Base-by-base conservation (phyloP, 2,113 vertebrate species). In the Lagopus muta region DNA sequence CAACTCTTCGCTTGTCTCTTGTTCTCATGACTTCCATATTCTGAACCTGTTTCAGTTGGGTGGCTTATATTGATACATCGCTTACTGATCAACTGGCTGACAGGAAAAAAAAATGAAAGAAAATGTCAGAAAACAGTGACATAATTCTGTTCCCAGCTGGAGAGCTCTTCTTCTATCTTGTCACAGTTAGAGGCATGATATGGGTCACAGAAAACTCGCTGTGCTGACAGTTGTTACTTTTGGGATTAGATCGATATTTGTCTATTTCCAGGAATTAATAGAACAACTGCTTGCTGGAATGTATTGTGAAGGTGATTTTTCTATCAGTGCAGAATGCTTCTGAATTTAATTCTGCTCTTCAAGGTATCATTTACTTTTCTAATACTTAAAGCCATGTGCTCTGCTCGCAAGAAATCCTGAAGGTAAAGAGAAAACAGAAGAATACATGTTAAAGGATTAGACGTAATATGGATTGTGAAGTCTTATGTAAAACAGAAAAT, bases 401-500 rank as follows among this genome's bases (percentile, higher is more conserved):
- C 24, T 80, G 62, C 85, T 93, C 90, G 28, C 1, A 43, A 87
- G 84, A 96, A 95, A 97, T 96, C 95, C 94, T 96, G 77, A 92
- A 96, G 94, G 90, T 95, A 79, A 61, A 82, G 92, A 80, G 93
- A 90, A 95, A 94, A 85, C 82, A 93, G 95, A 96, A 96, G 88
- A 91, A 96, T 85, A 40, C 7, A 1, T 0, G 0, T 82, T 88
- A 89, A 82, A 94, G 90, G 94, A 96, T 97, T 96, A 96, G 86
- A 66, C 78, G 85, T 96, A 93, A 96, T 95, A 80, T 94, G 88
- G 92, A 96, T 96, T 96, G 93, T 91, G 86, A 94, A 89, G 92
- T 94, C 76, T 95, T 96, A 94, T 94, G 95, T 84, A 96, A 96
- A 97, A 93, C n/a, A 93, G 90, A 60, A 92, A 94, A 88, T 88